These are phyloP conservation scores for Chrysolina haemoptera DNA, from an alignment of 2,888 invertebrate genomes.

Conservation along the genomic window DNA sequence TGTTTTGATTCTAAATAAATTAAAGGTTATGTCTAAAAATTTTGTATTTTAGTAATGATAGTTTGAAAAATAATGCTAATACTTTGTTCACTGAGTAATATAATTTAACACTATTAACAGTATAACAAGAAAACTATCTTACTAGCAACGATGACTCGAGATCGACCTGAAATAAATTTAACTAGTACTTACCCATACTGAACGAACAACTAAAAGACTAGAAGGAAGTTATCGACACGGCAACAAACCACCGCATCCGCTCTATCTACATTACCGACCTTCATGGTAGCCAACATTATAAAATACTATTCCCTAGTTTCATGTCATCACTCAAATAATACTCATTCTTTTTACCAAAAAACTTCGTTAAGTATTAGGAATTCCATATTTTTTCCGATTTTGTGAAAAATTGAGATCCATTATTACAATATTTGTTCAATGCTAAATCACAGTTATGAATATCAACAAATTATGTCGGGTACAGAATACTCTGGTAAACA, in stretches of 20 bases:
- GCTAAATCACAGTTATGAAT: too few species aligned
- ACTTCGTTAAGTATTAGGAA: too few species aligned
- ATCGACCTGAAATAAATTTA: conserved; percentile 60
- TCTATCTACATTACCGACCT: conserved; percentile 34
- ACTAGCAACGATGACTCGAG: conserved; percentile 60
- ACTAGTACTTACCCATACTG: conserved; percentile 78
- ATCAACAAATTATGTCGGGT: too few species aligned
- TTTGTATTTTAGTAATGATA: conserved; percentile 26
- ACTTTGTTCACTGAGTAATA: conserved; percentile 23
- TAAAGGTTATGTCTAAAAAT: conserved; percentile 46
- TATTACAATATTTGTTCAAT: too few species aligned
- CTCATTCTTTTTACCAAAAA: too few species aligned
- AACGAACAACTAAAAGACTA: conserved; percentile 73
- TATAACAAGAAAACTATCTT: conserved; percentile 22
- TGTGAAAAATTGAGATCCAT: too few species aligned
- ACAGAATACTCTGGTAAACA: too few species aligned
- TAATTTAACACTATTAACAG: neutral
- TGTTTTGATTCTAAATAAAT: conserved; percentile 44
- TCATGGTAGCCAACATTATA: neutral
- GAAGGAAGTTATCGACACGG: conserved; percentile 62
- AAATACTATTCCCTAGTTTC: too few species aligned
- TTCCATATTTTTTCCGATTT: too few species aligned
- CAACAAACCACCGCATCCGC: conserved; percentile 38
- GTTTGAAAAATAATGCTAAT: conserved; percentile 29
- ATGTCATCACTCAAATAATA: too few species aligned